phyloP scores from a whole-genome alignment of 2,888 invertebrate species.

The Choreutis nemorana region DNA sequence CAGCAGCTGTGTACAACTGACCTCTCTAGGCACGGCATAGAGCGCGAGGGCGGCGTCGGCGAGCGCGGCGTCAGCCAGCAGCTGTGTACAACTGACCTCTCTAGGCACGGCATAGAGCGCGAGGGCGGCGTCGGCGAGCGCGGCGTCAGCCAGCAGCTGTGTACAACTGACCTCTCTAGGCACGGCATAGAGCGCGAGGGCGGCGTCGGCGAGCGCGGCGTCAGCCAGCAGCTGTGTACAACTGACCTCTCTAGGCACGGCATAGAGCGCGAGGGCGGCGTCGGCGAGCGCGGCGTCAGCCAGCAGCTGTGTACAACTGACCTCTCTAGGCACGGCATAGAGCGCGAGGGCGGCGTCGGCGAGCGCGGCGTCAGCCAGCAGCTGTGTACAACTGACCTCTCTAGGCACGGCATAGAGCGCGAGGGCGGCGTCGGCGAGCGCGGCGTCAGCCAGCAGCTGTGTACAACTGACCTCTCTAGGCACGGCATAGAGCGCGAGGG shows the following conservation, averaged over 20 bases:
- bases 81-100: too few relatives aligned
- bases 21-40: not conserved
- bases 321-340: not conserved
- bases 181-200: constrained; percentile 69
- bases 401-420: constrained; percentile 75
- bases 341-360: not conserved
- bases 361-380: not conserved
- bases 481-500: not conserved
- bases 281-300: constrained; percentile 86
- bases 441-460: constrained; percentile 82
- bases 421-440: constrained; percentile 79
- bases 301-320: constrained; percentile 52
- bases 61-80: too few relatives aligned
- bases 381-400: constrained; percentile 55
- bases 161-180: not conserved
- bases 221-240: constrained; percentile 72
- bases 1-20: constrained; percentile 52
- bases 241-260: constrained; percentile 70
- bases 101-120: not conserved
- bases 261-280: constrained; percentile 75
- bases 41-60: not conserved
- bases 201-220: constrained; percentile 80
- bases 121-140: not conserved
- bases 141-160: not conserved
- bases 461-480: not conserved